Evolutionary conservation across 2,797 vertebrate species (phyloP).

Genomic region (Danio tinwini): DNA sequence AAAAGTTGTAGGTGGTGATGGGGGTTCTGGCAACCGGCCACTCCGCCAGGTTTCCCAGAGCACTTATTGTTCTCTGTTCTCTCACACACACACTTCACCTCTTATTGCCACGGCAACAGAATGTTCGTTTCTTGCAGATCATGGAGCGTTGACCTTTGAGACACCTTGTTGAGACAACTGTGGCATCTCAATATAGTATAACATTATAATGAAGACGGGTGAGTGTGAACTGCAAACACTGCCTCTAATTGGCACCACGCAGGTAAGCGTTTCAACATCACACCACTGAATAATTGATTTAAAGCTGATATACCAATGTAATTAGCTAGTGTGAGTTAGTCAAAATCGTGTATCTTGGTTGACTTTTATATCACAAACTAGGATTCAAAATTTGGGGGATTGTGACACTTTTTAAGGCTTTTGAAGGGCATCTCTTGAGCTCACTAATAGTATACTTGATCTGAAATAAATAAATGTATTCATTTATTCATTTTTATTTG

Average conservation of each 20-base stretch:
- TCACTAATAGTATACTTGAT: neutral
- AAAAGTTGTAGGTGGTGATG: constrained; percentile 34
- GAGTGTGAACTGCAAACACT: constrained; percentile 38
- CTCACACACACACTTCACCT: constrained; percentile 2
- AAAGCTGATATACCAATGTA: constrained; percentile 5
- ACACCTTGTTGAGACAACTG: constrained; percentile 46
- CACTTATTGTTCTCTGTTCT: constrained; percentile 24
- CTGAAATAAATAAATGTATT: no score
- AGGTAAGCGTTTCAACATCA: constrained; percentile 44
- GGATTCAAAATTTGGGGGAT: neutral
- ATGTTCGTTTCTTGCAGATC: constrained; percentile 15
- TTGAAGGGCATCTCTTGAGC: neutral
- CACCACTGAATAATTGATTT: constrained; percentile 30
- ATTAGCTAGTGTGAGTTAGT: constrained; percentile 12
- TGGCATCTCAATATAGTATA: constrained; percentile 35
- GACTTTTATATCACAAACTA: neutral
- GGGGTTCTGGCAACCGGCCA: constrained; percentile 21
- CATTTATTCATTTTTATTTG: no score
- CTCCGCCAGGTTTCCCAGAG: neutral
- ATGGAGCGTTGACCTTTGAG: constrained; percentile 48
- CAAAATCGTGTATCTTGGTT: neutral
- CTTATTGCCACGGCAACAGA: constrained; percentile 41
- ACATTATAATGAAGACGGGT: constrained; percentile 47
- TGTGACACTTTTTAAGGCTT: neutral
- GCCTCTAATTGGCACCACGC: constrained; percentile 57